These are phyloP conservation scores for Eupithecia tripunctaria DNA, from an alignment of 2,888 invertebrate species.

Conservation along the genomic window DNA sequence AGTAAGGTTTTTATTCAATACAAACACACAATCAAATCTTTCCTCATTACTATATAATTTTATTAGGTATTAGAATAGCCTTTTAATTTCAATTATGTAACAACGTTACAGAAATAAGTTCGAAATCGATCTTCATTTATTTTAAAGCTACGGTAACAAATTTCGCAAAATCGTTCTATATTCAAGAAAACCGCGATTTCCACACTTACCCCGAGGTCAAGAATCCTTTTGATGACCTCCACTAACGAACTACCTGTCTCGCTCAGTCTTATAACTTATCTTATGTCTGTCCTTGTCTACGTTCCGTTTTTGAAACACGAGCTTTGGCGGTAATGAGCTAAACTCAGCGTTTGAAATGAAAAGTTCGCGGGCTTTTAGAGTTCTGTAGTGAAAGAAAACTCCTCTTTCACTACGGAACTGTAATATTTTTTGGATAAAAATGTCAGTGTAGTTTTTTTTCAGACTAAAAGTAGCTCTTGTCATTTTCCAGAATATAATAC, in stretches of 20 bases:
- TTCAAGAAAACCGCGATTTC: constrained; percentile 16
- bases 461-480: too few relatives aligned
- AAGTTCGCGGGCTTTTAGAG: background rate
- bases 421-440: too few relatives aligned
- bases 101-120: too few relatives aligned
- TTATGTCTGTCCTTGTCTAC: constrained; percentile 11
- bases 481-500: too few relatives aligned
- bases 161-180: constrained; percentile 3
- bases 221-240: constrained; percentile 28
- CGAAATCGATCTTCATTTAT: background rate
- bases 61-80: too few relatives aligned
- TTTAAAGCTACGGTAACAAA: background rate
- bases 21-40: too few relatives aligned
- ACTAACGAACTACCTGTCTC: constrained; percentile 33
- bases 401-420: too few relatives aligned
- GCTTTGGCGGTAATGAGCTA: constrained; percentile 19
- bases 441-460: too few relatives aligned
- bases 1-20: too few relatives aligned
- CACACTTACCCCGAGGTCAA: constrained; percentile 28
- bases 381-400: background rate
- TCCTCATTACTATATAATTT: too few relatives aligned
- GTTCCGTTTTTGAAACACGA: background rate
- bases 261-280: constrained; percentile 12
- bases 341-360: constrained; percentile 10
- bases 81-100: too few relatives aligned